Evolutionary conservation across 1,140 invertebrate genomes (phyloP), one percentile per base, ranked within the genome.

Genomic region (Drosophila gunungcola): DNA sequence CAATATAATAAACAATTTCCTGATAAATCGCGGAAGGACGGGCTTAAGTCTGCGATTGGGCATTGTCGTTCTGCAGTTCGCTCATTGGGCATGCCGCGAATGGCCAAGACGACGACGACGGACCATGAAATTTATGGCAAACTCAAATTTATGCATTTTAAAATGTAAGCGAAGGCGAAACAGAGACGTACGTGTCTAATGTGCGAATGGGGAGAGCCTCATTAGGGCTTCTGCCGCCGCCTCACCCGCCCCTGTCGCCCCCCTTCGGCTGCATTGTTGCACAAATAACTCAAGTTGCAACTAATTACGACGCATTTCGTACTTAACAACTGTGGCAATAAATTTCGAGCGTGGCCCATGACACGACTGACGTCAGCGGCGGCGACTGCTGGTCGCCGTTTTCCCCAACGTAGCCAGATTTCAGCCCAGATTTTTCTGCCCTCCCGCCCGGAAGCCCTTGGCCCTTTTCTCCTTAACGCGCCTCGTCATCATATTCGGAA

Each of bases 271-370:
- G 85, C 84, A 80, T 78, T 84, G 85, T 89, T 90, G 84, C 85
- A 89, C 84, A 89, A 89, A 89, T 89, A 89, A 89, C 84, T 89
- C 84, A 90, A 89, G 84, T 89, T 89, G 84, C 84, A 90, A 89
- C 84, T 89, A 89, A 89, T 89, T 89, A 89, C 80, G 68, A 89
- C 77, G 84, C 84, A 84, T 84, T 90, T 89, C 85, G 85, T 89
- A 90, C 77, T 89, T 80, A 74, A 80, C 85, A 89, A 89, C 85
- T 90, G 85, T 51, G 85, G 84, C 85, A 80, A 89, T 89, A 89
- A 89, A 89, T 89, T 89, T 74, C 69, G 62, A 89, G 79, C 73
- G 73, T 90, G 85, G 75, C 84, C 80, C 83, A 82, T 83, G 83
- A 83, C 84, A 88, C 84, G 79, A 83, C 84, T 76, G 63, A 70